Percentiles rank a stretch among this genome's conserved stretches.
Conservation (phyloP, 2,797 vertebrate species). For the Eutrigla gurnardus region DNA sequence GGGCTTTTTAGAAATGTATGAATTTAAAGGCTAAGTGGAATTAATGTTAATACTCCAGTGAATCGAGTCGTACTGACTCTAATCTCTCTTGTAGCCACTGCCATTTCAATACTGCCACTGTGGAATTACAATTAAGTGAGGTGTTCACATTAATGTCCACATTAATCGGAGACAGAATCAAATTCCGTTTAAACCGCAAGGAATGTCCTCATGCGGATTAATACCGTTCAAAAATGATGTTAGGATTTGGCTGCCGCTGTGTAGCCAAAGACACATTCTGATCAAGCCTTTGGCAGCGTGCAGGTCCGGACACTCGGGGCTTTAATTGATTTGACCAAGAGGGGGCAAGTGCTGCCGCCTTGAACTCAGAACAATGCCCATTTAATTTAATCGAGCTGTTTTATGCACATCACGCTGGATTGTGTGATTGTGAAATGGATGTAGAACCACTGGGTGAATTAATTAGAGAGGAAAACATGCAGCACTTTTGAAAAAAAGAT, state of each 20-base stretch:
- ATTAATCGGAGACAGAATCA: conserved; percentile 41
- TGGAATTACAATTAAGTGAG: conserved; percentile 46
- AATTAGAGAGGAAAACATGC: background rate
- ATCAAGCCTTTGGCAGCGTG: conserved; percentile 54
- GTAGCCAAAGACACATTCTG: conserved; percentile 42
- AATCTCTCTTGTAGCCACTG: conserved; percentile 42
- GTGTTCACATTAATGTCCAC: conserved; percentile 51
- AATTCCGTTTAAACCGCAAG: conserved; percentile 38
- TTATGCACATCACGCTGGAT: background rate
- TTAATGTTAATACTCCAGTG: conserved; percentile 55
- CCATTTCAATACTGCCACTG: conserved; percentile 39
- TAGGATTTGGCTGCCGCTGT: conserved; percentile 5
- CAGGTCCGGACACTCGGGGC: conserved; percentile 18
- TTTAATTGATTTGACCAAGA: conserved; percentile 38
- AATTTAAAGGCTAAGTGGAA: conserved; percentile 60
- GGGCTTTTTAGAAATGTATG: conserved; percentile 19
- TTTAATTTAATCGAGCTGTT: conserved; percentile 31
- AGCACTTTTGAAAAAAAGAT: background rate
- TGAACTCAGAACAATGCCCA: conserved; percentile 9
- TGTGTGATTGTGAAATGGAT: conserved; percentile 30
- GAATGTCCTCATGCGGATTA: conserved; percentile 26
- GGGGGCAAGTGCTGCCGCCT: background rate
- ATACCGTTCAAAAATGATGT: background rate
- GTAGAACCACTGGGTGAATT: background rate
- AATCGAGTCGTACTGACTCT: conserved; percentile 32